phyloP scores from a whole-genome alignment of 2,888 invertebrate genomes.

The Sclerodermus sp. region DNA sequence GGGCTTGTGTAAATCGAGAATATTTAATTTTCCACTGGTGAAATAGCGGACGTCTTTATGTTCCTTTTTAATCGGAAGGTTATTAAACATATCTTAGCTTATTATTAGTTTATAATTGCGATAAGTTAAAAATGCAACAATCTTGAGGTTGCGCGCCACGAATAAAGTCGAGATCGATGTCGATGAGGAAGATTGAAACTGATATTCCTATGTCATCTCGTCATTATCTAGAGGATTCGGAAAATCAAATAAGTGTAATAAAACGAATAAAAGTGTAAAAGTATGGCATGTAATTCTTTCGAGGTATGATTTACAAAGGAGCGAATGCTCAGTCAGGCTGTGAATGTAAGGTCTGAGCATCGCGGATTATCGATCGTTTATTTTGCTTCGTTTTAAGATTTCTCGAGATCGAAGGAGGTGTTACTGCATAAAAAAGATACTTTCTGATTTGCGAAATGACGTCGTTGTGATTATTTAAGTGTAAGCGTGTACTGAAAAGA shows the following conservation, averaged over 20 bases:
- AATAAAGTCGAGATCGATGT: background rate
- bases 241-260: background rate
- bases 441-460: conserved; percentile 9
- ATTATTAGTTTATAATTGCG: conserved; percentile 32
- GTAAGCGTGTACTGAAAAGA: conserved; percentile 7
- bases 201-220: conserved; percentile 17
- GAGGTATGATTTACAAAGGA: conserved; percentile 6
- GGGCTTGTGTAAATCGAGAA: too few relatives aligned
- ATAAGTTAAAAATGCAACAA: conserved; percentile 38
- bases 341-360: conserved; percentile 57
- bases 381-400: conserved; percentile 6
- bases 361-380: conserved; percentile 24
- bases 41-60: conserved; percentile 22
- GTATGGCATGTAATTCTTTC: too few relatives aligned
- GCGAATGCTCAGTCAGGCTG: conserved; percentile 56
- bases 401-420: background rate
- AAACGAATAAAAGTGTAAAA: background rate
- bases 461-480: conserved; percentile 12
- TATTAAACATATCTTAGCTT: conserved; percentile 20
- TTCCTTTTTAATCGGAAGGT: conserved; percentile 25
- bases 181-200: conserved; percentile 2
- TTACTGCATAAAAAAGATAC: too few relatives aligned
- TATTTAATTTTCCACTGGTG: background rate
- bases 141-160: conserved; percentile 18
- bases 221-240: conserved; percentile 13